Percentiles rank a stretch among this genome's conserved stretches.
Conservation (phyloP, 1,140 invertebrate species). For the Plutomurus gul region DNA sequence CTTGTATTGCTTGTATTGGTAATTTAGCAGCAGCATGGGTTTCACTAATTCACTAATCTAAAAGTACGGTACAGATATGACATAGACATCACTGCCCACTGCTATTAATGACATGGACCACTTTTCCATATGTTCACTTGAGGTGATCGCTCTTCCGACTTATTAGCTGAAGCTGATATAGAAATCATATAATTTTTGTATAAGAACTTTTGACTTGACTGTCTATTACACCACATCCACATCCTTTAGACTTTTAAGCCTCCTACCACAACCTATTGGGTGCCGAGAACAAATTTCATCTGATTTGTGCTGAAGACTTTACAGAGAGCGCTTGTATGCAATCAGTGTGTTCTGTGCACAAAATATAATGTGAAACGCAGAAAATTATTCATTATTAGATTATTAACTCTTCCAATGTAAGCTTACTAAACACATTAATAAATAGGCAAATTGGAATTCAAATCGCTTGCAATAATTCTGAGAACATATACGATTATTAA, state of each 20-base stretch:
- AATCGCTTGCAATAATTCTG: no score
- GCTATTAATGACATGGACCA: conserved; percentile 3
- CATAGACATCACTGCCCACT: conserved; percentile 3
- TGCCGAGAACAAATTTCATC: neutral
- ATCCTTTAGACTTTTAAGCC: no score
- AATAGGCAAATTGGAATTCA: no score
- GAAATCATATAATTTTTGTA: no score
- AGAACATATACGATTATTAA: no score
- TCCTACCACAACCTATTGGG: conserved; percentile 11
- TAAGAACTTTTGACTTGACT: neutral
- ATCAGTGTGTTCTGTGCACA: no score
- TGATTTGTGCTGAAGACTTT: neutral
- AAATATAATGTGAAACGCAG: no score
- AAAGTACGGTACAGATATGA: conserved; percentile 15
- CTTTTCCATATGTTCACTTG: conserved; percentile 26
- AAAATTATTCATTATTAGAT: no score
- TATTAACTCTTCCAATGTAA: no score
- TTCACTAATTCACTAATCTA: neutral
- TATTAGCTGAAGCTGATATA: no score
- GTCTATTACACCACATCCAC: neutral
- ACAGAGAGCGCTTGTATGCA: neutral
- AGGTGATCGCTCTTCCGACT: no score
- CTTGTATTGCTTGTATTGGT: neutral
- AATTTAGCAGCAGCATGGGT: neutral
- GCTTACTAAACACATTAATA: no score